Evolutionary conservation across 2,888 invertebrate genomes (phyloP).

Genomic region (Biston stratarius): DNA sequence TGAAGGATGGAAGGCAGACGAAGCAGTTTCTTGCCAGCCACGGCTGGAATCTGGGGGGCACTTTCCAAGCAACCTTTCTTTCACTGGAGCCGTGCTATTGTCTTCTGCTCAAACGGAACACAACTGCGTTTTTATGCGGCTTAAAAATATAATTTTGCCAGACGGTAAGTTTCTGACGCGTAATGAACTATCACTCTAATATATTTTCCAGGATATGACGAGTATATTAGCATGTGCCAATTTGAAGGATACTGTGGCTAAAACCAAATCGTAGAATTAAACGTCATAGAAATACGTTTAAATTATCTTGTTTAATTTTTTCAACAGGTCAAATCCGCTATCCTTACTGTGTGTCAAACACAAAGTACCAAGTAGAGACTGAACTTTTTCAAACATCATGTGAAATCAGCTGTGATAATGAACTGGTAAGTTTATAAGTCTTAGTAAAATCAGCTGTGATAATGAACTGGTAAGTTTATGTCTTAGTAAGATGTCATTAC

Average conservation of each 20-base stretch:
- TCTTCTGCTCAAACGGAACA: constrained; percentile 58
- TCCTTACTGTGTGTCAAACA: constrained; percentile 67
- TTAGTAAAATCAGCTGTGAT: constrained; percentile 68
- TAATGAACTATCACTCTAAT: not conserved
- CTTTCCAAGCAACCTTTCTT: constrained; percentile 69
- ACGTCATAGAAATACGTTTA: too few species aligned
- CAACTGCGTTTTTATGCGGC: constrained; percentile 68
- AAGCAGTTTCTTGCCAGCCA: constrained; percentile 66
- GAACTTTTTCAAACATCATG: constrained; percentile 77
- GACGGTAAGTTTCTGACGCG: constrained; percentile 59
- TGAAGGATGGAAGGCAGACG: constrained; percentile 75
- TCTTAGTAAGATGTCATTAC: constrained; percentile 58
- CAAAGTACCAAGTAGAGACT: constrained; percentile 58
- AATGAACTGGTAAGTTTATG: constrained; percentile 63
- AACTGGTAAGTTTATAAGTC: constrained; percentile 56
- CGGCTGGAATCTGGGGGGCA: constrained; percentile 54
- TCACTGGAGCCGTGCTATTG: constrained; percentile 64
- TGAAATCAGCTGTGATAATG: constrained; percentile 73
- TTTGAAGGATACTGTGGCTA: too few species aligned
- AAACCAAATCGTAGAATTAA: too few species aligned
- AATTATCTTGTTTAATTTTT: constrained; percentile 5
- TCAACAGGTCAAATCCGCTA: constrained; percentile 69
- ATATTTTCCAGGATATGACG: not conserved
- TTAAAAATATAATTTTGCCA: constrained; percentile 71
- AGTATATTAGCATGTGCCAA: too few species aligned